A percentile compares a stretch with the other conserved stretches of the same genome.
Evolutionary conservation across 2,797 vertebrate genomes (phyloP).

Genomic region (Channa striata): DNA sequence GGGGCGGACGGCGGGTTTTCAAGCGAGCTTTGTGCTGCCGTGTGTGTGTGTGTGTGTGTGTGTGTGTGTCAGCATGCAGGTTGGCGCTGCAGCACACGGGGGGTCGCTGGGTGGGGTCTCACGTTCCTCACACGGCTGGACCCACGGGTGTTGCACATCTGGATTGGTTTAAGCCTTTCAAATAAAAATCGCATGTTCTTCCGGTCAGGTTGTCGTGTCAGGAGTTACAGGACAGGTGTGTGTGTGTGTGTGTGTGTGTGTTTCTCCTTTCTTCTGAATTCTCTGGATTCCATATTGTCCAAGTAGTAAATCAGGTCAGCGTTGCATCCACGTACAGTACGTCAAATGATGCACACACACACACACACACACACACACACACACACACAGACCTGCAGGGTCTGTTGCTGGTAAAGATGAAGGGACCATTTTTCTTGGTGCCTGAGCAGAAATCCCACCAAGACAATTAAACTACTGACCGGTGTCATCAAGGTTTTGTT

Average conservation of each 20-base stretch:
- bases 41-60: not conserved
- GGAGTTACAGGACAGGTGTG: slow-evolving; percentile 30
- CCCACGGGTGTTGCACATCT: slow-evolving; percentile 9
- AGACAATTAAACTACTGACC: slow-evolving; percentile 64
- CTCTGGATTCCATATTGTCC: too few species aligned
- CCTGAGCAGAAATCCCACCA: slow-evolving; percentile 49
- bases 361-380: slow-evolving; percentile 14
- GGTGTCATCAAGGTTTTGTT: slow-evolving; percentile 62
- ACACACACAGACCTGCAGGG: slow-evolving; percentile 11
- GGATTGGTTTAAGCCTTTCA: not conserved
- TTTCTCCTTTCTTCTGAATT: too few species aligned
- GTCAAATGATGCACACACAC: slow-evolving; percentile 1
- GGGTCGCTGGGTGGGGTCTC: slow-evolving; percentile 56
- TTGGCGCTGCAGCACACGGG: slow-evolving; percentile 28
- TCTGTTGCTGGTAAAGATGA: slow-evolving; percentile 34
- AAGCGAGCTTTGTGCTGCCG: not conserved
- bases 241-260: slow-evolving; percentile 3
- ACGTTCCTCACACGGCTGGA: not conserved
- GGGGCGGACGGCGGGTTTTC: rapidly evolving
- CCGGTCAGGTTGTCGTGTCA: not conserved
- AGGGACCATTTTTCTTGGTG: slow-evolving; percentile 21
- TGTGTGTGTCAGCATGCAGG: slow-evolving; percentile 7
- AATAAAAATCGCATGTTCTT: not conserved
- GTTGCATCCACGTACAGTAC: not conserved
- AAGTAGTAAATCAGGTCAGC: slow-evolving; percentile 15